Base-by-base conservation (phyloP, 53 echinoderm and acorn worm species). In the Actinopyga echinites region DNA sequence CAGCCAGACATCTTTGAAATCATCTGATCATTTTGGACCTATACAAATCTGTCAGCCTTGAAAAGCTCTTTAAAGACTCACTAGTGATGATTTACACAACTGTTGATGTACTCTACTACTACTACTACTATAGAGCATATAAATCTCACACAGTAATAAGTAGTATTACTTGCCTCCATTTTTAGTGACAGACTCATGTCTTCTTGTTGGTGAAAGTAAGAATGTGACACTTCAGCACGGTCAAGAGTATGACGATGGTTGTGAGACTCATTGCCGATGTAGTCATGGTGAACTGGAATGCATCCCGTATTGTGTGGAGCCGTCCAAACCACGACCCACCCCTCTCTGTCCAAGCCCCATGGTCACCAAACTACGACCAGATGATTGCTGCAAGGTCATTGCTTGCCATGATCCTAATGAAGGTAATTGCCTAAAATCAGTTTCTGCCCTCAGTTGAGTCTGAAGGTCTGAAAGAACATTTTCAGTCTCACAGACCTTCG, bases 381-480 rank as follows among this genome's bases (percentile, higher is more conserved):
- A 86, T 15, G 99, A 95, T 40, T 99, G 99, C 83, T 99, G 99
- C 38, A 80, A 89, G 82, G 99, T 94, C 63, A 91, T 99, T 6
- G 94, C 92, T 0, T 99, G 99, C 56, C 94, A 99, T 32, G 94
- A 99, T 56, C 99, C 95, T 8, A 87, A 95, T 59, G 67, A 83
- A 91, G 87, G 99, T 99, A 67, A 62, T 89, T 71, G 20, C 25
- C 33, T 1, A 44, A 24, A 7, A 40, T 40, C 37, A 49, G 20
- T 30, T 82, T 56, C 12, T 56, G 12, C 12, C 12, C n/a, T n/a
- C n/a, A n/a, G n/a, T n/a, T n/a, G n/a, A n/a, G n/a, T n/a, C n/a
- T n/a, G n/a, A n/a, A n/a, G n/a, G n/a, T n/a, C n/a, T n/a, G n/a
- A n/a, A n/a, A n/a, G n/a, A n/a, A n/a, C n/a, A n/a, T n/a, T n/a